Evolutionary conservation across 2,888 invertebrate species (phyloP).

Genomic region (Trichacis sp.): DNA sequence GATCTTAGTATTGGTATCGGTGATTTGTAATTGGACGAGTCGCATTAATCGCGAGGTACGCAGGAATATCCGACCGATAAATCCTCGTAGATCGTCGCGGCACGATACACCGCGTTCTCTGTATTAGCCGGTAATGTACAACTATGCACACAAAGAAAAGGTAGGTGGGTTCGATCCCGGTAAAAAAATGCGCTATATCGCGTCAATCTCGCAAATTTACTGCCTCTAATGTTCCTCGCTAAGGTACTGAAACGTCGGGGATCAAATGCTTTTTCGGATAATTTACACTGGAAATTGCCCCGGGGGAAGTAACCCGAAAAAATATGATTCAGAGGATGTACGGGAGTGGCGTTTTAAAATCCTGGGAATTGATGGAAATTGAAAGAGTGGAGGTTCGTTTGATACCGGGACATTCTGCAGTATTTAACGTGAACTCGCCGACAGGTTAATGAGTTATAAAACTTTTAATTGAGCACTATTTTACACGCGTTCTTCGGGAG

Average conservation of each 20-base stretch:
- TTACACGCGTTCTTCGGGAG: no score
- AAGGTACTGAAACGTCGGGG: slow-evolving; percentile 12
- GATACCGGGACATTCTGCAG: no score
- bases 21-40: slow-evolving; percentile 50
- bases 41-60: slow-evolving; percentile 46
- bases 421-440: no score
- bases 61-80: slow-evolving; percentile 42
- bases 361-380: no score
- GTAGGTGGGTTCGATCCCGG: slow-evolving; percentile 43
- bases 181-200: slow-evolving; percentile 47
- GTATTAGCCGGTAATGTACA: slow-evolving; percentile 36
- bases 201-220: slow-evolving; percentile 51
- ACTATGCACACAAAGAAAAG: slow-evolving; percentile 32
- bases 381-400: no score
- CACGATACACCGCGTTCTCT: slow-evolving; percentile 39
- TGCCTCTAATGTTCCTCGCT: slow-evolving; percentile 41
- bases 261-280: slow-evolving; percentile 39
- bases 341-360: no score
- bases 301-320: no score
- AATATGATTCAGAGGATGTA: no score
- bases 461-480: no score
- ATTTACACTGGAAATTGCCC: slow-evolving; percentile 20
- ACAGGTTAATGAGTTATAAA: no score
- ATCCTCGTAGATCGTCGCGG: slow-evolving; percentile 48
- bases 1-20: slow-evolving; percentile 29